Base-by-base conservation (phyloP, 2,113 vertebrate genomes). In the Oncorhynchus masou region DNA sequence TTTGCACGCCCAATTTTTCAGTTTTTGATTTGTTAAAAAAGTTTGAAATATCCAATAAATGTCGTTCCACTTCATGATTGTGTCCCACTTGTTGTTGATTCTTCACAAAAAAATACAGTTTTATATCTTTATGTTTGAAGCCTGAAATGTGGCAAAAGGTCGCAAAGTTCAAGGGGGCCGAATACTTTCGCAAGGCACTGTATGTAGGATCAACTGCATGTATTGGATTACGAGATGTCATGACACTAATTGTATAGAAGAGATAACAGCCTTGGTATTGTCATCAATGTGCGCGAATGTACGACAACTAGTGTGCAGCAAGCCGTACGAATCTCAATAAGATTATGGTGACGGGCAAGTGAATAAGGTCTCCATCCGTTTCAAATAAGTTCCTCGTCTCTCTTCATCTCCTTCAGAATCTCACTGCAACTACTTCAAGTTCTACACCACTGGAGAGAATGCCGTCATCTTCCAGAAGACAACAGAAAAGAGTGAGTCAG, bases 351-450 rank as follows among this genome's bases (percentile, higher is more conserved):
- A 19, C 19, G 39, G 9, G 39, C 9, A 45, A 45, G 51, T 54
- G 51, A 74, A 83, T 76, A 67, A 71, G 74, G 69, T 51, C 68
- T 60, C 69, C 25, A 64, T 83, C 68, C 16, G 11, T 25, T 13
- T 51, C 45, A 62, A 15, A 22, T 62, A 22, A 7, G 59, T 62
- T 70, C 68, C 45, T 12, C 3, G 34, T 70, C 68, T 70, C 68
- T 70, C 39, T 12, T 39, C 24, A n/a, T 45, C 31, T 27, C 62
- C 77, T 66, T 27, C 87, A 96, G 96, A 94, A 84, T 92, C 94
- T 27, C 96, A 97, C 89, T 97, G 96, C 84, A 94, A 93, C 77
- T 97, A 93, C 83, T 97, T 97, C 90, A 96, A 95, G 90, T 96
- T 96, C 82, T 96, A 95, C 85, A 97, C 95, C 76, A 95, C 95